These are phyloP conservation scores for Thaumetopoea pityocampa DNA, from an alignment of 1,140 invertebrate genomes.

Conservation along the genomic window DNA sequence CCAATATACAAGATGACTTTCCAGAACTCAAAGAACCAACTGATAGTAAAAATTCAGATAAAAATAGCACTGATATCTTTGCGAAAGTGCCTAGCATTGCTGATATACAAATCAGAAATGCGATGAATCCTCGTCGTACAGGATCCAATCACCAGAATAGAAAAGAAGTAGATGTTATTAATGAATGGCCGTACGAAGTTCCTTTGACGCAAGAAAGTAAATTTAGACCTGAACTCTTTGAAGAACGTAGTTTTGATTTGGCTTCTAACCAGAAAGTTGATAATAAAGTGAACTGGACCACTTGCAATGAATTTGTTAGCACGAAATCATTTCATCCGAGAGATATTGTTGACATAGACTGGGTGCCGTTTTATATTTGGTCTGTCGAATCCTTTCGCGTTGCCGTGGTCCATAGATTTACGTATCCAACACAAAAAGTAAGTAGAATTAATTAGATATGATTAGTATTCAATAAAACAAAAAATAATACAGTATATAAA, in stretches of 20 bases:
- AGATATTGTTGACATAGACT: conserved; percentile 39
- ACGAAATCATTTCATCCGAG: conserved; percentile 38
- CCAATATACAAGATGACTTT: conserved; percentile 1
- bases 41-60: not conserved
- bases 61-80: not conserved
- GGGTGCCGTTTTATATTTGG: conserved; percentile 54
- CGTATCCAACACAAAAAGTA: conserved; percentile 43
- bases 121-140: not conserved
- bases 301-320: conserved; percentile 38
- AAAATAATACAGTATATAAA: not conserved
- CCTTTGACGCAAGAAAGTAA: too few relatives aligned
- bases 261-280: not conserved
- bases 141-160: not conserved
- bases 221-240: not conserved
- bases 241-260: conserved; percentile 17
- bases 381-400: conserved; percentile 2
- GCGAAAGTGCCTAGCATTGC: conserved; percentile 1
- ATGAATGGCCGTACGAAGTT: not conserved
- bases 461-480: not conserved
- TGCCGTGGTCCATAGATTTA: conserved; percentile 34
- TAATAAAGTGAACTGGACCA: conserved; percentile 31
- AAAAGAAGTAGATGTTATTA: not conserved
- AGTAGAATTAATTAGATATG: conserved; percentile 1
- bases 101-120: not conserved
- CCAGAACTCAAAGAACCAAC: not conserved